Percentiles rank a stretch among this genome's conserved stretches.
Evolutionary conservation across 2,113 vertebrate species (phyloP).

Genomic region (Brachyhypopomus gauderio): DNA sequence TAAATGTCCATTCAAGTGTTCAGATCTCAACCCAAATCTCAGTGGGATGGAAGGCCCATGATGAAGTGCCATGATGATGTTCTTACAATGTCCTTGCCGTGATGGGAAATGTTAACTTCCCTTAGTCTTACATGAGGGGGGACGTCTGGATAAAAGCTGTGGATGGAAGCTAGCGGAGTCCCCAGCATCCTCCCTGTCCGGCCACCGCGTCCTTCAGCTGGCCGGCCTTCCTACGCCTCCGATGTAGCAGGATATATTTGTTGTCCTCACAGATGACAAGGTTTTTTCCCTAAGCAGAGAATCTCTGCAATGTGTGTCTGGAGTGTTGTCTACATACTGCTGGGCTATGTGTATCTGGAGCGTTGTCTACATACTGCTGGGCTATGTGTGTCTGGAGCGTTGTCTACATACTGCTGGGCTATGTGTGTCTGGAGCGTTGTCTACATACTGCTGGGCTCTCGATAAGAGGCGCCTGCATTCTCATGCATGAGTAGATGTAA

Average conservation of each 20-base stretch:
- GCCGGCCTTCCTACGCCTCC: background rate
- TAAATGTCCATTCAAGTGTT: too few relatives aligned
- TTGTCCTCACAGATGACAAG: constrained; percentile 8
- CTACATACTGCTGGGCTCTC: background rate
- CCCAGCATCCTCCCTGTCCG: background rate
- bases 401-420: background rate
- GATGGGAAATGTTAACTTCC: background rate
- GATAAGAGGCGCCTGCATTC: background rate
- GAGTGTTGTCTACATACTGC: background rate
- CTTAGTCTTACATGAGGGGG: background rate
- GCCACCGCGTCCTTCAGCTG: background rate
- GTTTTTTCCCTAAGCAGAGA: background rate
- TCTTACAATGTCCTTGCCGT: background rate
- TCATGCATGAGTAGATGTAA: background rate
- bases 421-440: background rate
- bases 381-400: background rate
- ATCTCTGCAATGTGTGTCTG: background rate
- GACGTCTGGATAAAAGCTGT: background rate
- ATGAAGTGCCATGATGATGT: too few relatives aligned
- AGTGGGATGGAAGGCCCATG: too few relatives aligned
- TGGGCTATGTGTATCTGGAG: background rate
- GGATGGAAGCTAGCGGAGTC: background rate
- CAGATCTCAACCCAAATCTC: too few relatives aligned
- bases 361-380: background rate
- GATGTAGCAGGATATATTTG: constrained; percentile 30